Evolutionary conservation across 2,888 invertebrate species (phyloP).

Genomic region (Lycocerus yunnanus): DNA sequence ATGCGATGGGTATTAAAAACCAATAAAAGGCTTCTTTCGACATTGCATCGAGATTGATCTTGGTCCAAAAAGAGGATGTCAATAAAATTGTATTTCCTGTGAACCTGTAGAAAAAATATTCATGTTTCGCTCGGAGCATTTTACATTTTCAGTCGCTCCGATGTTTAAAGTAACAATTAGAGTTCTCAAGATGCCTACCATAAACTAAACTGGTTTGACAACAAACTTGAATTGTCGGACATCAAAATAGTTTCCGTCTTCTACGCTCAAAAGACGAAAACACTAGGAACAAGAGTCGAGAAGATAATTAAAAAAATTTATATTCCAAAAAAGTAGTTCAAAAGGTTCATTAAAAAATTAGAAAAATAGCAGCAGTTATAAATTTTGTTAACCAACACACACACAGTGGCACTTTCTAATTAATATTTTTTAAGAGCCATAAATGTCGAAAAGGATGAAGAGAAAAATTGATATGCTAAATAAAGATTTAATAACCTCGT

Average conservation of each 20-base stretch:
- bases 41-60: neutral
- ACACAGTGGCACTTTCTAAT: neutral
- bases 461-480: neutral
- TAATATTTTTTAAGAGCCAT: neutral
- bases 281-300: neutral
- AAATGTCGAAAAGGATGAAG: neutral
- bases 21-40: neutral
- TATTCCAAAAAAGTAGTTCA: neutral
- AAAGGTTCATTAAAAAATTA: neutral
- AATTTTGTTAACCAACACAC: neutral
- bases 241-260: constrained; percentile 5
- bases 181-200: constrained; percentile 17
- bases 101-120: neutral
- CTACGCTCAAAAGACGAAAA: neutral
- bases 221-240: neutral
- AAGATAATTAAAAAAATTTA: neutral
- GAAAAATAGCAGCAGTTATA: neutral
- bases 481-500: neutral
- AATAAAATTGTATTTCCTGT: neutral
- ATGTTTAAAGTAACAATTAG: constrained; percentile 18
- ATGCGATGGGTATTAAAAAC: neutral
- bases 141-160: neutral
- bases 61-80: neutral
- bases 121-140: neutral
- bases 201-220: constrained; percentile 24